A percentile compares a stretch with the other conserved stretches of the same genome.
These are phyloP conservation scores for Eudyptes chrysolophus DNA, from an alignment of 2,113 vertebrate species.

Conservation along the genomic window DNA sequence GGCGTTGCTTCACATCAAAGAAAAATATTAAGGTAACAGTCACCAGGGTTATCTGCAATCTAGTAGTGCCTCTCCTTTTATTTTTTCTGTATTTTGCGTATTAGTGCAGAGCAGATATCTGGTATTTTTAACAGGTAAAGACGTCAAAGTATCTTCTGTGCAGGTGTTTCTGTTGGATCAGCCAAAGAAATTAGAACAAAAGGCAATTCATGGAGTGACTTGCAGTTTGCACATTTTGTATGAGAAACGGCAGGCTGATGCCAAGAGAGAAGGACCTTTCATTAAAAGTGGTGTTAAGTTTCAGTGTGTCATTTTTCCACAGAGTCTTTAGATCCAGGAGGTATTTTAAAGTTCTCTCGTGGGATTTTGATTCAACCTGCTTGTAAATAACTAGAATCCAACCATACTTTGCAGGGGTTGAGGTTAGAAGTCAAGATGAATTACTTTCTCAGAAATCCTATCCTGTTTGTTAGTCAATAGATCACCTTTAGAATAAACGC, in stretches of 20 bases:
- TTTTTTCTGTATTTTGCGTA: slow-evolving; percentile 35
- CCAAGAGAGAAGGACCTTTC: neutral
- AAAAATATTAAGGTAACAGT: neutral
- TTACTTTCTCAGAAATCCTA: neutral
- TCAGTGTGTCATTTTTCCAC: neutral
- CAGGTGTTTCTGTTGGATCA: neutral
- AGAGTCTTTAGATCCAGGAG: neutral
- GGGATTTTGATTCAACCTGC: neutral
- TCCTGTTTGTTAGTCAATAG: neutral
- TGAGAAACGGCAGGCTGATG: neutral
- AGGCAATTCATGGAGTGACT: neutral
- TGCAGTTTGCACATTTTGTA: neutral
- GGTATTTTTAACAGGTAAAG: neutral
- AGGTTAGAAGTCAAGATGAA: neutral
- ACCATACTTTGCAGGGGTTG: neutral
- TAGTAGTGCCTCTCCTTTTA: slow-evolving; percentile 10
- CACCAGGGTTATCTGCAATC: slow-evolving; percentile 41
- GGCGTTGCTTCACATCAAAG: neutral
- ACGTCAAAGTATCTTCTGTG: neutral
- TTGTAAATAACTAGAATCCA: neutral
- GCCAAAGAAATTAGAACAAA: neutral
- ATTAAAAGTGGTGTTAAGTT: neutral
- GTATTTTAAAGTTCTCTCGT: neutral
- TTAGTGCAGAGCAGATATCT: neutral
- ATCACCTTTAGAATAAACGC: neutral